These are phyloP conservation scores for Oreochromis niloticus DNA, from an alignment of 2,113 vertebrate genomes.

Conservation along the genomic window DNA sequence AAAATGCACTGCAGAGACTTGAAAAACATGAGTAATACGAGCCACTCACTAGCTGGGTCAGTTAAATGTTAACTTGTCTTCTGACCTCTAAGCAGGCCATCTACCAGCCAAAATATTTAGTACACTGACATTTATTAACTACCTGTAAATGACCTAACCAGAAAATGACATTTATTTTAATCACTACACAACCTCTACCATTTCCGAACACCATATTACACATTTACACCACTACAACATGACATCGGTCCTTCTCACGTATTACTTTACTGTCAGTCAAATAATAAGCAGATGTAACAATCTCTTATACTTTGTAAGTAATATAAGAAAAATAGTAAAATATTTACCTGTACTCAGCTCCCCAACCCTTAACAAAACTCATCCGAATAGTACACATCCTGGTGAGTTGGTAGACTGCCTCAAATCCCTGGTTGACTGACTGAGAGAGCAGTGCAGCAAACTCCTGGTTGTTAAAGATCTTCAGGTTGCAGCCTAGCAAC, in stretches of 20 bases:
- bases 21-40: background rate
- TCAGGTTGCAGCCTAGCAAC: conserved; percentile 63
- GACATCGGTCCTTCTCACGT: background rate
- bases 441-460: conserved; percentile 65
- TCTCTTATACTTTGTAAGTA: background rate
- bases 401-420: conserved; percentile 68
- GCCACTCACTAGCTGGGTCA: background rate
- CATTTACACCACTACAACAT: background rate
- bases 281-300: background rate
- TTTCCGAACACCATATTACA: background rate
- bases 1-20: background rate
- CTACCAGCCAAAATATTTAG: background rate
- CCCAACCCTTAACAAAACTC: conserved; percentile 71
- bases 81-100: background rate
- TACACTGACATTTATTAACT: background rate
- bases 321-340: background rate
- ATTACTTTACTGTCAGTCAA: background rate
- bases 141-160: background rate
- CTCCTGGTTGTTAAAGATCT: conserved; percentile 72
- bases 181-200: background rate
- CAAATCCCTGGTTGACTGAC: conserved; percentile 70
- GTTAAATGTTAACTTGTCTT: background rate
- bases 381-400: conserved; percentile 71
- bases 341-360: conserved; percentile 65
- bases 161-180: background rate